A percentile compares a stretch with the other conserved stretches of the same genome.
phyloP scores from a whole-genome alignment of 2,113 vertebrate species.

The Camelus bactrianus region DNA sequence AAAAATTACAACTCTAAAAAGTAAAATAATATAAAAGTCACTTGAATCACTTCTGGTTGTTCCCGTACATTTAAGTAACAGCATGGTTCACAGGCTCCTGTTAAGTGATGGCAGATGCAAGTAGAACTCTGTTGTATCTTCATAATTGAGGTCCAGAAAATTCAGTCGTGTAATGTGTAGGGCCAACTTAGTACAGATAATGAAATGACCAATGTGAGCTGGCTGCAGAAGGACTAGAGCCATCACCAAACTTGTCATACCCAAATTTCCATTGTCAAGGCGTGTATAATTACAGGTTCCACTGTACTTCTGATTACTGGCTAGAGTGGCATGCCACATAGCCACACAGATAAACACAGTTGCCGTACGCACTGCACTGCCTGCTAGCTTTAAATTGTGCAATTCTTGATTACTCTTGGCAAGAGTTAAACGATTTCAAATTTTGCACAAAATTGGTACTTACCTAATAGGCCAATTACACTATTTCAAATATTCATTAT shows the following conservation, averaged over 20 bases:
- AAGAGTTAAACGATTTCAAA: conserved; percentile 41
- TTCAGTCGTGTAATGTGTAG: rapidly evolving
- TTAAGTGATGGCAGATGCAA: background rate
- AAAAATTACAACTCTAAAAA: conserved; percentile 50
- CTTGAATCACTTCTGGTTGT: background rate
- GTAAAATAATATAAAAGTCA: conserved; percentile 58
- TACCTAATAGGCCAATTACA: conserved; percentile 13
- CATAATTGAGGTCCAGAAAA: background rate
- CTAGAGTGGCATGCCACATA: background rate
- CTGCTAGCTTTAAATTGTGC: conserved; percentile 23
- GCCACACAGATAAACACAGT: background rate
- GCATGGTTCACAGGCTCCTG: background rate
- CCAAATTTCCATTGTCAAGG: background rate
- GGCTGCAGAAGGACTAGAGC: background rate
- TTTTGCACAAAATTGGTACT: conserved; percentile 24
- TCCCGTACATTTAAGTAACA: conserved; percentile 5
- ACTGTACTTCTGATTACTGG: background rate
- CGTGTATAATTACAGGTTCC: background rate
- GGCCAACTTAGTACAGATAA: background rate
- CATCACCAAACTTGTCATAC: background rate
- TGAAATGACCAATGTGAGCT: background rate
- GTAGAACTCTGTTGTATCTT: background rate
- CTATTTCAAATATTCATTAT: conserved; percentile 51
- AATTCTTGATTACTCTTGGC: conserved; percentile 29
- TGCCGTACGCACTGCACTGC: background rate